Conservation (phyloP, 2,797 vertebrate species). For the Hyperoplus lanceolatus region DNA sequence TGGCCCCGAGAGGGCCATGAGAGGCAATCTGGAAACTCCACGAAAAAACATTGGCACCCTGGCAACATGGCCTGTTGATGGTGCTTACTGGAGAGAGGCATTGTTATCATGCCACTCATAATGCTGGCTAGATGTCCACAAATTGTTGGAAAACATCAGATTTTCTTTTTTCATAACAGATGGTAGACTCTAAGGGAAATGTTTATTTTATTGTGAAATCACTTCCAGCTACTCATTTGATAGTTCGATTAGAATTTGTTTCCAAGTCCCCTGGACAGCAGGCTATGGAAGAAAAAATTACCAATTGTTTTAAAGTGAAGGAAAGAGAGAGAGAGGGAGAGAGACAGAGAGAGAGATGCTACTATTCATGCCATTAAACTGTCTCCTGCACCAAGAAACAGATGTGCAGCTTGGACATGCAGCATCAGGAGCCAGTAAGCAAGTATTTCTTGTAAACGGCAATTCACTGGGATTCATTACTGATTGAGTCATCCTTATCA, state of each 20-base stretch:
- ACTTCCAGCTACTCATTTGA: slow-evolving; percentile 24
- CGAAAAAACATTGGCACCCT: slow-evolving; percentile 35
- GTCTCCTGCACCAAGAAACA: slow-evolving; percentile 52
- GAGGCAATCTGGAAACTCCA: slow-evolving; percentile 52
- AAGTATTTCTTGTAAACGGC: slow-evolving; percentile 41
- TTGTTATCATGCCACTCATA: slow-evolving; percentile 58
- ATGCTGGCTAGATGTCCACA: slow-evolving; percentile 37
- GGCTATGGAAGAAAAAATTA: background rate
- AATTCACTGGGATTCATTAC: slow-evolving; percentile 30
- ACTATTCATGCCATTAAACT: slow-evolving; percentile 50
- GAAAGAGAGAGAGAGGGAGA: background rate
- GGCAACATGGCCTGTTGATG: slow-evolving; percentile 46
- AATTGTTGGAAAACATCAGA: slow-evolving; percentile 41
- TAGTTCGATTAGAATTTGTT: slow-evolving; percentile 28
- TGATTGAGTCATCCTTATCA: slow-evolving; percentile 21
- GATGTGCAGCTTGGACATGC: slow-evolving; percentile 47
- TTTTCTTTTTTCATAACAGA: slow-evolving; percentile 31
- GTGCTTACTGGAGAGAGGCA: slow-evolving; percentile 42
- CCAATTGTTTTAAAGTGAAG: slow-evolving; percentile 21
- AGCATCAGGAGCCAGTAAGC: slow-evolving; percentile 21
- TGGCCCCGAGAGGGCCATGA: slow-evolving; percentile 40
- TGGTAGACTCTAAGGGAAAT: slow-evolving; percentile 31
- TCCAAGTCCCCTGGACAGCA: slow-evolving; percentile 6
- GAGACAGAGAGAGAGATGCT: slow-evolving; percentile 19
- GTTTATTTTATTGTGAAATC: slow-evolving; percentile 13